Percentiles rank a stretch among this genome's conserved stretches.
These are phyloP conservation scores for Cistogaster globosa DNA, from an alignment of 2,888 invertebrate genomes.

Conservation along the genomic window DNA sequence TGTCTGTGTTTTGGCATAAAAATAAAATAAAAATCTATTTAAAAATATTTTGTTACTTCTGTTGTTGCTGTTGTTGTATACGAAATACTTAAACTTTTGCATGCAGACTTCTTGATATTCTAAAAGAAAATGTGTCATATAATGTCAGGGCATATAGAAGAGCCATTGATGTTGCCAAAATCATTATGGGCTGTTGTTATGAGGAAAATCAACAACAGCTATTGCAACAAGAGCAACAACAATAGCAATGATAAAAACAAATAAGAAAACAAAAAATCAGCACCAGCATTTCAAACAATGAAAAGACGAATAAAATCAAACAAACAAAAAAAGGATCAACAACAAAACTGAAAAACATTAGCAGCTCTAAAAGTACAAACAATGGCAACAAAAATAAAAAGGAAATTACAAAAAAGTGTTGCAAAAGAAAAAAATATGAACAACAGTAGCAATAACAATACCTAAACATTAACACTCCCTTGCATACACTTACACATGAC, in stretches of 20 bases:
- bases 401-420: neutral
- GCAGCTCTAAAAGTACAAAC: conserved; percentile 53
- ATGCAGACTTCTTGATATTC: conserved; percentile 18
- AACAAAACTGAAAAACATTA: conserved; percentile 52
- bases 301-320: conserved; percentile 6
- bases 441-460: conserved; percentile 32
- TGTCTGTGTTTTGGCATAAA: neutral
- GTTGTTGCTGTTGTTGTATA: conserved; percentile 6
- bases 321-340: neutral
- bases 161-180: conserved; percentile 63
- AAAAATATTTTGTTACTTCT: neutral
- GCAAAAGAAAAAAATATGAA: neutral
- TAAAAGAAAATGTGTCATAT: conserved; percentile 67
- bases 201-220: conserved; percentile 33
- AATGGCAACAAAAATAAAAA: conserved; percentile 39
- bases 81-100: neutral
- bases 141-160: conserved; percentile 40
- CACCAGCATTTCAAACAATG: conserved; percentile 54
- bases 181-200: conserved; percentile 61
- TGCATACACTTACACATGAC: neutral
- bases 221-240: conserved; percentile 4
- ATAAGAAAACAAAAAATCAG: conserved; percentile 12
- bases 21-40: conserved; percentile 16
- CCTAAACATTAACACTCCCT: conserved; percentile 39
- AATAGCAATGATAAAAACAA: neutral